Base-by-base conservation (phyloP, 1,140 invertebrate species). In the Nasonia giraulti region DNA sequence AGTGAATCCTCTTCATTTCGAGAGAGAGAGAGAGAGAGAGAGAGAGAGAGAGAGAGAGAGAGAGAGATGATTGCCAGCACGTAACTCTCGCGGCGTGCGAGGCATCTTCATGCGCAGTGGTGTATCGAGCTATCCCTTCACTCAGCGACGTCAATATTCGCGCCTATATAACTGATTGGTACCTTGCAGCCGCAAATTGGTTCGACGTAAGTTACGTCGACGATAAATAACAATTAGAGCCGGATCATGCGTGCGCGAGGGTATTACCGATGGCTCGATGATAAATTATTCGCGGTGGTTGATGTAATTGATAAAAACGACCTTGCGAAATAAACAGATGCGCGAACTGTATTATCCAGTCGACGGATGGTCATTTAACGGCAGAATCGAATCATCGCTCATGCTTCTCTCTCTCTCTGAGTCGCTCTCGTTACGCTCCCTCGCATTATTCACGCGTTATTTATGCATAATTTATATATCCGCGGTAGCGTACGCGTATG, bases 191-290 rank as follows among this genome's bases (percentile, higher is more conserved):
- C 17, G 55, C 20, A 62, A 62, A 62, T 62, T 62, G 17, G 14
- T 62, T 6, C 20, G 55, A n/a, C 55, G 4, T 62, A 62, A 62
- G 14, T 62, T 62, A 62, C 20, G 55, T 20, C 55, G 55, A 17
- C 69, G 3, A 71, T 71, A 71, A 71, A 71, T 71, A 71, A 71
- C 27, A 71, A 71, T 71, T 71, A 71, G 23, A 23, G 23, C 23
- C 27, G 10, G 69, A 33, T 31, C 17, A n/a, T 62, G 55, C 55
- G 17, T 20, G 55, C 55, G 17, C 4, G 55, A 62, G 14, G n/a
- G 17, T 20, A 55, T 55, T 44, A 44, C 8, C 8, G 40, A 44
- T 11, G 10, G 40, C 40, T 44, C 40, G 40, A 44, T 44, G 7
- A 37, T 37, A 37, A 37, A 37, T 20, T 55, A 55, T 55, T 55